These are phyloP conservation scores for Lasioglossum lativentre DNA, from an alignment of 2,888 invertebrate species.

Conservation along the genomic window DNA sequence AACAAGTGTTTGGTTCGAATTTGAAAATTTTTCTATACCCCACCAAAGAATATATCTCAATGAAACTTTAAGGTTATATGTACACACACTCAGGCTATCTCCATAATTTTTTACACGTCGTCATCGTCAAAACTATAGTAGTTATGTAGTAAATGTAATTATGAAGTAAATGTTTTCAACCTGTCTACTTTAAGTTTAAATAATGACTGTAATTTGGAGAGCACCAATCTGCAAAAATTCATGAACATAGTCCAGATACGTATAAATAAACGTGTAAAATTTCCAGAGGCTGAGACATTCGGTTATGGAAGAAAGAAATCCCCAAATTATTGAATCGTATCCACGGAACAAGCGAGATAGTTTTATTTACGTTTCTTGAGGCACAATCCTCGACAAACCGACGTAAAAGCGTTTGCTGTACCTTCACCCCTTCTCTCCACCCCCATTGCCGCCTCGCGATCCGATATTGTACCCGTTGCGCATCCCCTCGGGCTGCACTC, in stretches of 20 bases:
- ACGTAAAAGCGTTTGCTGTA: background rate
- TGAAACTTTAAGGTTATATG: too few species aligned
- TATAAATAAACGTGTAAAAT: background rate
- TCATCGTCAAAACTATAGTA: background rate
- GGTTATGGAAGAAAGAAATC: background rate
- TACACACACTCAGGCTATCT: too few species aligned
- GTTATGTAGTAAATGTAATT: too few species aligned
- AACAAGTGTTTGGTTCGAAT: too few species aligned
- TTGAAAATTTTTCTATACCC: too few species aligned
- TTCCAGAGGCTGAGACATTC: background rate
- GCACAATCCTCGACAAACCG: background rate
- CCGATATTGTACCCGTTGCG: slow-evolving; percentile 2
- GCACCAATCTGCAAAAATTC: background rate
- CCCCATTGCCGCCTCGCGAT: background rate
- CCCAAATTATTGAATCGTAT: background rate
- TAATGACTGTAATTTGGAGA: rapidly evolving
- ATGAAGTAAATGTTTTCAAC: too few species aligned
- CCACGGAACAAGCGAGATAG: background rate
- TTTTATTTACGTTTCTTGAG: slow-evolving; percentile 6
- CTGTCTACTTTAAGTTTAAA: background rate
- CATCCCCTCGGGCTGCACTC: slow-evolving; percentile 14
- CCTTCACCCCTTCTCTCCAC: background rate
- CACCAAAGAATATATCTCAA: too few species aligned
- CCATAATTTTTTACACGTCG: too few species aligned
- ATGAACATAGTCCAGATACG: background rate